Evolutionary conservation across 2,113 vertebrate genomes (phyloP).

Genomic region (Kryptolebias marmoratus): DNA sequence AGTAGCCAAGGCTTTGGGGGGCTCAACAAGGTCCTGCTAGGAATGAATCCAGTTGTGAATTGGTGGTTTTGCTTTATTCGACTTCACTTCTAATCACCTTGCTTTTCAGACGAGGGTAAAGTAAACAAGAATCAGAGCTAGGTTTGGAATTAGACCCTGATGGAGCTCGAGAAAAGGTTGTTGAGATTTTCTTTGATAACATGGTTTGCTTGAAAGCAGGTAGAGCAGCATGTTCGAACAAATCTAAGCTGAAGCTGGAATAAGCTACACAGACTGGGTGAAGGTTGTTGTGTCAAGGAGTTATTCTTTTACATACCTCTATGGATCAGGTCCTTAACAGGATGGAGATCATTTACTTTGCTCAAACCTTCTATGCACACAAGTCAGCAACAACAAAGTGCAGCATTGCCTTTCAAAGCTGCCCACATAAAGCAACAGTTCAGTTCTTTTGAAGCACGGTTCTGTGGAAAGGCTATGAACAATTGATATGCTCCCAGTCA

Average conservation of each 20-base stretch:
- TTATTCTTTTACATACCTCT: conserved; percentile 12
- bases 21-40: conserved; percentile 52
- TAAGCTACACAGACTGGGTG: conserved; percentile 9
- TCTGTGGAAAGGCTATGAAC: too few relatives aligned
- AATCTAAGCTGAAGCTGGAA: conserved; percentile 20
- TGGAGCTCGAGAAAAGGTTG: conserved; percentile 64
- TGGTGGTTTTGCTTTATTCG: conserved; percentile 29
- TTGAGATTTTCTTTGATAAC: conserved; percentile 54
- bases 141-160: conserved; percentile 62
- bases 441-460: too few relatives aligned
- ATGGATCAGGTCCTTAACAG: conserved; percentile 1
- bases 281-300: conserved; percentile 1
- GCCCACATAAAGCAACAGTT: neutral
- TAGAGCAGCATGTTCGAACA: conserved; percentile 40
- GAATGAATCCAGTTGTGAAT: conserved; percentile 26
- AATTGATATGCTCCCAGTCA: too few relatives aligned
- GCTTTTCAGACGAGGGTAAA: conserved; percentile 68
- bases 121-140: conserved; percentile 53
- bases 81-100: conserved; percentile 72
- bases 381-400: conserved; percentile 11
- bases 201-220: conserved; percentile 45
- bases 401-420: conserved; percentile 3
- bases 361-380: conserved; percentile 27
- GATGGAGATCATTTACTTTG: conserved; percentile 18
- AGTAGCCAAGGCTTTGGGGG: conserved; percentile 55